A percentile compares a stretch with the other conserved stretches of the same genome.
Conservation (phyloP, 30 jellyfish, hydroid and myxozoan species). For the Hydractinia symbiolongicarpus region DNA sequence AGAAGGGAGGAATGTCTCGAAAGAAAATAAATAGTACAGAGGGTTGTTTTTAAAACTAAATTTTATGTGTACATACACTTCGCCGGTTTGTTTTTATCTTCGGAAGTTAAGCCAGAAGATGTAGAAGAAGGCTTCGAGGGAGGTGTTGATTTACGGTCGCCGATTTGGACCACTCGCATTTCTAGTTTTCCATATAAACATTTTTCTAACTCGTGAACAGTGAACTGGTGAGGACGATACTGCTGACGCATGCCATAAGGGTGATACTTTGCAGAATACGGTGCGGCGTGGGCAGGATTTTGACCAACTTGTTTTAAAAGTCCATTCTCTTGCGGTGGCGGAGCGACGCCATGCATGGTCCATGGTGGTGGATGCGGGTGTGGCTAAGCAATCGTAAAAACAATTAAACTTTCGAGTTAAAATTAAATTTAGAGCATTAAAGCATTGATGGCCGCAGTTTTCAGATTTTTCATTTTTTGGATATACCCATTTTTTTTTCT, state of each 20-base stretch:
- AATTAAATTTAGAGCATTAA: no score
- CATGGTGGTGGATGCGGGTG: slow-evolving; percentile 15
- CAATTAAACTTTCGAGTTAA: neutral
- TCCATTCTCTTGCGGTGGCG: neutral
- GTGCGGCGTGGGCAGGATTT: slow-evolving; percentile 2
- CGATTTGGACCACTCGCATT: slow-evolving; percentile 73
- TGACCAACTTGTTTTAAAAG: slow-evolving; percentile 13
- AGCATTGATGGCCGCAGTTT: no score
- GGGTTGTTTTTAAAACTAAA: neutral
- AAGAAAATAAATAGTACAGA: no score
- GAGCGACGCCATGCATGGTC: neutral
- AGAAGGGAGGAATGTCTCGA: no score
- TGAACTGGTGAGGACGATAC: slow-evolving; percentile 53
- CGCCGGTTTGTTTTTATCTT: slow-evolving; percentile 81
- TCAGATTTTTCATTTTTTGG: no score
- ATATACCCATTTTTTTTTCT: no score
- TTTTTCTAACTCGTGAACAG: slow-evolving; percentile 65
- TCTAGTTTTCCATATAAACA: slow-evolving; percentile 86
- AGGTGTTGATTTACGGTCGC: slow-evolving; percentile 18
- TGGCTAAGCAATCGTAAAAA: neutral
- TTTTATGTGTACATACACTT: slow-evolving; percentile 45
- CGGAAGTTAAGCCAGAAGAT: slow-evolving; percentile 8
- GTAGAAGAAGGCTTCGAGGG: neutral
- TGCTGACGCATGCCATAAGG: slow-evolving; percentile 33
- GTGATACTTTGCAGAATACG: slow-evolving; percentile 46